Percentiles rank a stretch among this genome's conserved stretches.
Evolutionary conservation across 2,797 vertebrate species (phyloP).

Genomic region (Syngnathus acus): DNA sequence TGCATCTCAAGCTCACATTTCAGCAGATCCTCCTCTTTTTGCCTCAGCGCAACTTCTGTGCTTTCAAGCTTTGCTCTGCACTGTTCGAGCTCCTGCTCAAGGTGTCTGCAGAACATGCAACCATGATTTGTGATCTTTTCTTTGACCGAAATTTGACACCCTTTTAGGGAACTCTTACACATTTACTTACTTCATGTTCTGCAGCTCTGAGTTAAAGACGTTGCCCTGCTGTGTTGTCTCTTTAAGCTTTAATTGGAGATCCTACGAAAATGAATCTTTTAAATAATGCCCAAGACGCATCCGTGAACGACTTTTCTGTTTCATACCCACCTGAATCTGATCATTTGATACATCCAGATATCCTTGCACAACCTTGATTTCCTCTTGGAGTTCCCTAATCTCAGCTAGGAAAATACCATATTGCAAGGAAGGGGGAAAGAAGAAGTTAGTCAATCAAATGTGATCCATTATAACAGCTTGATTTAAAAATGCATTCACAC

Average conservation of each 20-base stretch:
- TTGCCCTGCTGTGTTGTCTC: slow-evolving; percentile 40
- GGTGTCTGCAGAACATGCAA: slow-evolving; percentile 54
- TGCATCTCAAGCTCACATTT: slow-evolving; percentile 53
- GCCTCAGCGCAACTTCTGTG: slow-evolving; percentile 30
- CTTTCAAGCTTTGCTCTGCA: slow-evolving; percentile 44
- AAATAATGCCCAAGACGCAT: not conserved
- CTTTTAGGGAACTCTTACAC: not conserved
- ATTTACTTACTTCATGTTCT: slow-evolving; percentile 52
- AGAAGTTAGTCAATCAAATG: not conserved
- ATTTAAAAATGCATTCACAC: not conserved
- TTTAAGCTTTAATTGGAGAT: slow-evolving; percentile 55
- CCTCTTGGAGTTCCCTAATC: slow-evolving; percentile 64
- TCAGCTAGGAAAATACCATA: slow-evolving; percentile 47
- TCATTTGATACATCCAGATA: slow-evolving; percentile 73
- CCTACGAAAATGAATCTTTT: slow-evolving; percentile 38
- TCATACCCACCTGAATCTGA: slow-evolving; percentile 67
- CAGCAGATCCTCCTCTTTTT: slow-evolving; percentile 59
- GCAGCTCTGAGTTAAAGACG: slow-evolving; percentile 34
- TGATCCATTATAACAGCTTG: not conserved
- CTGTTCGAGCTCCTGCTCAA: slow-evolving; percentile 61
- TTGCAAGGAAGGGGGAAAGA: not conserved
- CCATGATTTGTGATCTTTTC: slow-evolving; percentile 8
- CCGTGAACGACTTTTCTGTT: not conserved
- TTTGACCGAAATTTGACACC: not conserved
- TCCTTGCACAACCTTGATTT: slow-evolving; percentile 60